Conservation (phyloP, 1,140 invertebrate genomes). For the Venturia canescens region DNA sequence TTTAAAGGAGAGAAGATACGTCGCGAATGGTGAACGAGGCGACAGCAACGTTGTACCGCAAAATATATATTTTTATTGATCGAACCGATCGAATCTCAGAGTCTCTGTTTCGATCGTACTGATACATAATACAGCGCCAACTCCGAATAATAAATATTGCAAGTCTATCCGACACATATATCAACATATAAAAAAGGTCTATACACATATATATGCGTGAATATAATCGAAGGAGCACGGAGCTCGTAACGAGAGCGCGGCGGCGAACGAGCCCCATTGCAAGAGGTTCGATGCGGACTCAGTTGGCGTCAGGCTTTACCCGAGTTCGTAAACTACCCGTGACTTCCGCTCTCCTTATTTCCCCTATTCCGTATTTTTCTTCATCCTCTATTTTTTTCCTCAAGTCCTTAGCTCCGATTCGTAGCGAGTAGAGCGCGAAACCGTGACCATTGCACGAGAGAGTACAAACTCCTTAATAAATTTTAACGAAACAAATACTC, state of each 20-base stretch:
- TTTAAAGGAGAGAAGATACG: too few species aligned
- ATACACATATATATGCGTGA: too few species aligned
- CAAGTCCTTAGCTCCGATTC: slow-evolving; percentile 1
- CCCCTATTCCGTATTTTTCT: neutral
- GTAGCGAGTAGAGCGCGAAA: neutral
- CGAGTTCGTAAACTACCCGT: slow-evolving; percentile 29
- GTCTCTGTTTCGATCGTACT: too few species aligned
- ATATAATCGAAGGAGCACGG: neutral
- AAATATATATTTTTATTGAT: too few species aligned
- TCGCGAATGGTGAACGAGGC: too few species aligned
- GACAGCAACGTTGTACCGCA: too few species aligned
- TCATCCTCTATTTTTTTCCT: neutral
- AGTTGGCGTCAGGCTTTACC: neutral
- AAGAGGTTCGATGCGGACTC: neutral
- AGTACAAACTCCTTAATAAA: too few species aligned
- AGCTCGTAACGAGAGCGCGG: slow-evolving; percentile 9
- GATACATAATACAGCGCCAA: too few species aligned
- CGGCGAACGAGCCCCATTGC: neutral
- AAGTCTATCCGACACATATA: too few species aligned
- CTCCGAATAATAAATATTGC: too few species aligned
- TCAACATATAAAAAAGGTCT: too few species aligned
- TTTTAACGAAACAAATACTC: neutral
- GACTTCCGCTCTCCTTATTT: slow-evolving; percentile 24
- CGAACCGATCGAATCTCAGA: too few species aligned
- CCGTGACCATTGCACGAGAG: neutral